Base-by-base conservation (phyloP, 2,797 vertebrate species). In the Sternotherus odoratus region DNA sequence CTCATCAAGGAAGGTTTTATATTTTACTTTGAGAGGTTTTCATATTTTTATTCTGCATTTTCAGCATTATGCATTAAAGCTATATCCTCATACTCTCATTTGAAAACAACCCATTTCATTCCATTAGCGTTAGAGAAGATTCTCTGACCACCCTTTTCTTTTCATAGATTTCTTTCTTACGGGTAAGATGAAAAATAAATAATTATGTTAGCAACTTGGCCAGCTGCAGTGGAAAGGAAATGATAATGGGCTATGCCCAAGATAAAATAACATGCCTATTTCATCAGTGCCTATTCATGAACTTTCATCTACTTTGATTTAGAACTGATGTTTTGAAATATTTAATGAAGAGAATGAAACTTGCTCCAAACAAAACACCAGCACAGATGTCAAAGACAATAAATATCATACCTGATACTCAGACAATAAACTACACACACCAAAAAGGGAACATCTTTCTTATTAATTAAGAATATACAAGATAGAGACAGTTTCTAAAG, bases 251-350 rank as follows among this genome's bases (percentile, higher is more conserved):
- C 23, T 95, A 56, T 87, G 50, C 89, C 36, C 87, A 94, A 88
- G 86, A 74, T 30, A 96, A 83, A 95, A 91, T 72, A 95, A 91
- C 92, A 94, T 86, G 95, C 89, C 94, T 95, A 92, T 91, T 95
- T 96, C 78, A 94, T 95, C 88, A 82, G 28, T 82, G 82, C 49
- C 89, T 95, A 87, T 94, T 95, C 95, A 78, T 96, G 84, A 95
- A 79, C 89, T 95, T 93, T 92, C 91, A 89, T 91, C 94, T 94
- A 28, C 79, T 93, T 94, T 95, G 93, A 96, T 96, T 97, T 94
- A 97, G 92, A 95, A 81, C 88, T 49, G 77, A 48, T 66, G 92
- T 90, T 95, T 94, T 85, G 91, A 96, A 97, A 94, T 92, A 94
- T 90, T 95, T 94, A 86, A 90, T 90, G 91, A 83, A 0, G 0